Conservation (phyloP, 2,113 vertebrate genomes). For the Anser brachyrhynchus region DNA sequence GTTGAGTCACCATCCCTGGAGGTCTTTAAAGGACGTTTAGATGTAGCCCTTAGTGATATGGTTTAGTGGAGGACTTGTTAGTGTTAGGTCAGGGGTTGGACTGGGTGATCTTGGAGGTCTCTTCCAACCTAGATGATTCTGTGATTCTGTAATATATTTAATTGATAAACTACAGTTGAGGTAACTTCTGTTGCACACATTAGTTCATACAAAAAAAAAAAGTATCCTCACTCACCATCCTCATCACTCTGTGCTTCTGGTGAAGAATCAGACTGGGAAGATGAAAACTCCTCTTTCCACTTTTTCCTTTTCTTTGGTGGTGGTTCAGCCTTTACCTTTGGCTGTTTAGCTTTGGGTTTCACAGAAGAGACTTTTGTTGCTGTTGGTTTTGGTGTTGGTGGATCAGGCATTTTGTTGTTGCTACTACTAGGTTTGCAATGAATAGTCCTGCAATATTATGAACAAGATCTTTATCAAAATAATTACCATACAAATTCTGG, state of each 20-base stretch:
- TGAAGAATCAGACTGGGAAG: slow-evolving; percentile 87
- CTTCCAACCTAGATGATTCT: too few species aligned
- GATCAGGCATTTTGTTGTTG: slow-evolving; percentile 75
- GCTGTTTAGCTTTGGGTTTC: slow-evolving; percentile 89
- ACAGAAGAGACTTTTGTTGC: slow-evolving; percentile 80
- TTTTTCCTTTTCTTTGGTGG: slow-evolving; percentile 98
- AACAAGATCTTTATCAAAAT: neutral
- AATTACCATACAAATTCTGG: neutral
- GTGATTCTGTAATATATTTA: neutral
- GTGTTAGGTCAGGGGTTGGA: too few species aligned
- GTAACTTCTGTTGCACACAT: neutral
- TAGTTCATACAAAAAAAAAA: neutral
- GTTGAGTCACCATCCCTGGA: too few species aligned
- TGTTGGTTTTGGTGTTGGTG: slow-evolving; percentile 77
- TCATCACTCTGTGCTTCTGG: slow-evolving; percentile 87
- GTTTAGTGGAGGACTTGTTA: too few species aligned
- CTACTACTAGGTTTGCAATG: slow-evolving; percentile 73
- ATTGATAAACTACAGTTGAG: neutral
- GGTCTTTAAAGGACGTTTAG: too few species aligned
- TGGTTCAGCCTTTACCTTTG: slow-evolving; percentile 90
- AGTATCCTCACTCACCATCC: slow-evolving; percentile 78
- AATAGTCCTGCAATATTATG: slow-evolving; percentile 70
- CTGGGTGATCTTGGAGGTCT: too few species aligned
- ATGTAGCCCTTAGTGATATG: too few species aligned
- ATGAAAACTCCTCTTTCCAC: slow-evolving; percentile 93